These are phyloP conservation scores for Belgica antarctica DNA, from an alignment of 2,888 invertebrate species.

Conservation along the genomic window DNA sequence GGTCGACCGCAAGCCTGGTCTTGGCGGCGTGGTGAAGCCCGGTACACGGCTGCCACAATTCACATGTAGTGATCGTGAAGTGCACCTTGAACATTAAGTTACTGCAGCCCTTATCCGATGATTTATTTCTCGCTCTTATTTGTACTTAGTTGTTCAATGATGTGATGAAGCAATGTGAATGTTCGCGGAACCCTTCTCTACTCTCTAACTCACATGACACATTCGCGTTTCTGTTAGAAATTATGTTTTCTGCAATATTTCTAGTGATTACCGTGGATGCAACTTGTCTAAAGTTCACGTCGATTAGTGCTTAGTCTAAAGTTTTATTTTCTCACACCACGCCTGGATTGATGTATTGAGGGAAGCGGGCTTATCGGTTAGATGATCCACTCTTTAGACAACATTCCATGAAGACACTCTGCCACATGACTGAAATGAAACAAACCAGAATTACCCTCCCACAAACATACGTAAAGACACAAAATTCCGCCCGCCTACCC, in stretches of 20 bases:
- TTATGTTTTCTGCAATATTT: background rate
- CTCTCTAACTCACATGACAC: background rate
- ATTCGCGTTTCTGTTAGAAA: too few species aligned
- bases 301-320: background rate
- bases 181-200: background rate
- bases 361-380: too few species aligned
- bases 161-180: slow-evolving; percentile 14
- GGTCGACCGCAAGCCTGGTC: slow-evolving; percentile 94
- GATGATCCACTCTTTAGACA: too few species aligned
- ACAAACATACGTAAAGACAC: too few species aligned
- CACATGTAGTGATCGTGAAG: too few species aligned
- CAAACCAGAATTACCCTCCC: too few species aligned
- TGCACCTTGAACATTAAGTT: slow-evolving; percentile 49
- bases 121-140: background rate
- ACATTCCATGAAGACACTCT: too few species aligned
- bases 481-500: too few species aligned
- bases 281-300: background rate
- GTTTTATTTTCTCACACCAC: background rate
- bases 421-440: too few species aligned
- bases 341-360: too few species aligned
- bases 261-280: background rate
- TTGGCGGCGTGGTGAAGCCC: slow-evolving; percentile 86
- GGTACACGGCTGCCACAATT: slow-evolving; percentile 91
- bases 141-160: slow-evolving; percentile 16
- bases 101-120: background rate